A percentile compares a stretch with the other conserved stretches of the same genome.
Conservation (phyloP, 2,797 vertebrate genomes). For the Amazonetta brasiliensis region DNA sequence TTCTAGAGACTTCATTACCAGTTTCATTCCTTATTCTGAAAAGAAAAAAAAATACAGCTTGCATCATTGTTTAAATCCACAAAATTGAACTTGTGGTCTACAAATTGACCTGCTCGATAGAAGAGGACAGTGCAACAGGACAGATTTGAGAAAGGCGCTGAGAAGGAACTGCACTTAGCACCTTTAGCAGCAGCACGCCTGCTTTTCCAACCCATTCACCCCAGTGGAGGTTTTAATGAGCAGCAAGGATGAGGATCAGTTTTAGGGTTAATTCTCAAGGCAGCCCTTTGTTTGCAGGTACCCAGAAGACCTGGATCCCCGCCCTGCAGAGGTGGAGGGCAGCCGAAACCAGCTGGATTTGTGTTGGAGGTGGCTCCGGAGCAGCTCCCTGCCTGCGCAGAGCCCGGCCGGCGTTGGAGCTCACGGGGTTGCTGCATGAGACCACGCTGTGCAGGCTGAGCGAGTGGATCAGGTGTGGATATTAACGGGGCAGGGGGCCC, state of each 20-base stretch:
- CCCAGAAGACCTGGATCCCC: neutral
- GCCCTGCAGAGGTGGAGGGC: neutral
- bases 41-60: neutral
- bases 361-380: too few species aligned
- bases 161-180: neutral
- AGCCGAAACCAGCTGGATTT: too few species aligned
- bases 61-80: neutral
- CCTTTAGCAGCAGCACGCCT: fast-evolving
- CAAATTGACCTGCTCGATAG: fast-evolving
- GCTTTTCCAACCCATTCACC: neutral
- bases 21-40: neutral
- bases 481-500: too few species aligned
- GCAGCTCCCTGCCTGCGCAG: neutral
- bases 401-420: neutral
- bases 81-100: fast-evolving
- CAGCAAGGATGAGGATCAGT: neutral
- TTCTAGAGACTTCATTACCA: neutral
- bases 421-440: neutral
- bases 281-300: neutral
- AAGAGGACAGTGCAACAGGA: neutral
- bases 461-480: neutral
- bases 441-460: too few species aligned
- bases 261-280: neutral
- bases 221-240: fast-evolving
- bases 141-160: fast-evolving